These are phyloP conservation scores for Euphonia xanthogaster DNA, from an alignment of 2,797 vertebrate species.

Conservation along the genomic window DNA sequence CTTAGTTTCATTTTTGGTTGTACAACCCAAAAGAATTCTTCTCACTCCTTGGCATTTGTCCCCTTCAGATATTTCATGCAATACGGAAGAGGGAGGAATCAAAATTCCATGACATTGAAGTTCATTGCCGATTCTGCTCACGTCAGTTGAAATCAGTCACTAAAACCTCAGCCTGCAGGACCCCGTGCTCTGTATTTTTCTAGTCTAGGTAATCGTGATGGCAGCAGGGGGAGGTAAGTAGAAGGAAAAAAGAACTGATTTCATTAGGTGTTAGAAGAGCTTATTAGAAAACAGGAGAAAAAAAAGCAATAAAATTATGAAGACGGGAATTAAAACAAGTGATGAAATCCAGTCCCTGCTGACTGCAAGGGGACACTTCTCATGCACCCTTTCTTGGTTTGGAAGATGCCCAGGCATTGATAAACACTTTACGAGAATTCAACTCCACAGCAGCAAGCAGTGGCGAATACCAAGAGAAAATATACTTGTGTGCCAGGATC, in stretches of 20 bases:
- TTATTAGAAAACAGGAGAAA: conserved; percentile 23
- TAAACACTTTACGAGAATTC: conserved; percentile 48
- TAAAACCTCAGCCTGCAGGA: conserved; percentile 47
- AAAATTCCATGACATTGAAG: conserved; percentile 51
- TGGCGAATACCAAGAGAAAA: not conserved
- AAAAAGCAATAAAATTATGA: conserved; percentile 35
- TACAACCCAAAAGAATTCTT: not conserved
- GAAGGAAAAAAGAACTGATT: conserved; percentile 53
- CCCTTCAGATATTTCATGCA: conserved; percentile 27
- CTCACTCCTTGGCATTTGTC: conserved; percentile 19
- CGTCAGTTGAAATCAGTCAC: conserved; percentile 54
- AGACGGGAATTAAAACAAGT: conserved; percentile 21
- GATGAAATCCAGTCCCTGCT: conserved; percentile 37
- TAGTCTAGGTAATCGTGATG: conserved; percentile 36
- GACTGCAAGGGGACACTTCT: conserved; percentile 25
- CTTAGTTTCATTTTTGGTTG: conserved; percentile 63
- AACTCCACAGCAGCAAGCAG: not conserved
- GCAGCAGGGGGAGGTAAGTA: conserved; percentile 68
- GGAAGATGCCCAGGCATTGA: conserved; percentile 60
- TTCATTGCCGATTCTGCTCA: conserved; percentile 55
- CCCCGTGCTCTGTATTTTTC: conserved; percentile 55
- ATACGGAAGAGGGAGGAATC: not conserved
- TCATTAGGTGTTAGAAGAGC: conserved; percentile 51
- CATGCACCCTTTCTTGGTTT: conserved; percentile 24
- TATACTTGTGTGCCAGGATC: not conserved